A percentile compares a stretch with the other conserved stretches of the same genome.
Evolutionary conservation across 2,113 vertebrate genomes (phyloP).

Genomic region (Psittacara wagleri): DNA sequence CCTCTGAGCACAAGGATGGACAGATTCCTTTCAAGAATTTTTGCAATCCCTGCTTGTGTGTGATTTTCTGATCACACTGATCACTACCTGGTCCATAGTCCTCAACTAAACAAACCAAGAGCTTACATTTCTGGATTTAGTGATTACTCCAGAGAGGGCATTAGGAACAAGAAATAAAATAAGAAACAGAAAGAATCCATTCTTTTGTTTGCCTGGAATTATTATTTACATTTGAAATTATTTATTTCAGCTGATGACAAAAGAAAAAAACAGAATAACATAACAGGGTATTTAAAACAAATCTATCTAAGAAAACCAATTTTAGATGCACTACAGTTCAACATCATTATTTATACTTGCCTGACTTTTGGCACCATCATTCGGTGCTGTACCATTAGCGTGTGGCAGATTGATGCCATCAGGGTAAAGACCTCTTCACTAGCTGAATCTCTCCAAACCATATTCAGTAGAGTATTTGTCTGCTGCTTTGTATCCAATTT

Average conservation of each 20-base stretch:
- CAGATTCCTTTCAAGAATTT: not conserved
- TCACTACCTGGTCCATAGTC: not conserved
- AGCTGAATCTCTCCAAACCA: slow-evolving; percentile 96
- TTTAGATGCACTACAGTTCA: not conserved
- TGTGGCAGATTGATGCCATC: slow-evolving; percentile 96
- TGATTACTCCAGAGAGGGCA: not conserved
- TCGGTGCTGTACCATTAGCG: slow-evolving; percentile 95
- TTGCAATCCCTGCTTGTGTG: not conserved
- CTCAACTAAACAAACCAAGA: not conserved
- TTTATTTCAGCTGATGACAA: not conserved
- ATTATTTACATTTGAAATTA: not conserved
- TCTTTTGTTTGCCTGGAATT: not conserved
- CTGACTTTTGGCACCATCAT: slow-evolving; percentile 98
- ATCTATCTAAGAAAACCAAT: not conserved
- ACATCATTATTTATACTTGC: slow-evolving; percentile 64
- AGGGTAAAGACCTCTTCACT: slow-evolving; percentile 89
- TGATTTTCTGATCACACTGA: not conserved
- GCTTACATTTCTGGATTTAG: not conserved
- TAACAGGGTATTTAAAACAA: not conserved
- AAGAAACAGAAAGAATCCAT: not conserved
- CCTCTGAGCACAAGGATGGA: not conserved
- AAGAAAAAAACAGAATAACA: not conserved
- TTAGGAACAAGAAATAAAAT: not conserved
- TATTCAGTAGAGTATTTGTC: slow-evolving; percentile 89
- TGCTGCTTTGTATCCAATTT: slow-evolving; percentile 96